These are phyloP conservation scores for Thalassaphorura encarpata DNA, from an alignment of 1,140 invertebrate genomes.

Conservation along the genomic window DNA sequence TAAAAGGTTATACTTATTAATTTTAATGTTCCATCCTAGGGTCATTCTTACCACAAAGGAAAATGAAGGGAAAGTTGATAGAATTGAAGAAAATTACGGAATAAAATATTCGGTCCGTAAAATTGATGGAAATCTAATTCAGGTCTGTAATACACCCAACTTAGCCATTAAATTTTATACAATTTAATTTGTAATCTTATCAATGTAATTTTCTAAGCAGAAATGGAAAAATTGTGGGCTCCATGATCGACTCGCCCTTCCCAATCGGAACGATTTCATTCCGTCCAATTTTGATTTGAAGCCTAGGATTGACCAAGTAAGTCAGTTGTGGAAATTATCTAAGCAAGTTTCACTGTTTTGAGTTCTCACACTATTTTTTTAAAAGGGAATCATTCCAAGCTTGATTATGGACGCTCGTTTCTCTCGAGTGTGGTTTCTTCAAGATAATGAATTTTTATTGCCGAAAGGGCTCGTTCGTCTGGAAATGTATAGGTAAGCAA, in stretches of 20 bases:
- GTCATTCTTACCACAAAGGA: slow-evolving; percentile 60
- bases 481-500: slow-evolving; percentile 60
- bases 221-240: slow-evolving; percentile 56
- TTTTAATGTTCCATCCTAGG: too few relatives aligned
- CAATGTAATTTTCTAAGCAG: slow-evolving; percentile 40
- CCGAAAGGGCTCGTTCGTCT: slow-evolving; percentile 76
- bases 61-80: slow-evolving; percentile 51
- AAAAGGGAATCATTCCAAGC: slow-evolving; percentile 46
- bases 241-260: slow-evolving; percentile 59
- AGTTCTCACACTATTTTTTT: slow-evolving; percentile 17
- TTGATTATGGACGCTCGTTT: slow-evolving; percentile 67
- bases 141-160: background rate
- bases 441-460: slow-evolving; percentile 80
- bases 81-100: slow-evolving; percentile 53
- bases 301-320: slow-evolving; percentile 51
- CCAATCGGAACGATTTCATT: slow-evolving; percentile 82
- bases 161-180: background rate
- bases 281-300: slow-evolving; percentile 71
- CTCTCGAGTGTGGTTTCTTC: slow-evolving; percentile 82
- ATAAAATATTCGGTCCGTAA: background rate
- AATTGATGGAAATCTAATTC: background rate
- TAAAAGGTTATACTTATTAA: background rate
- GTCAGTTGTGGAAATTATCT: slow-evolving; percentile 14
- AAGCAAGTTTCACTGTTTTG: slow-evolving; percentile 19
- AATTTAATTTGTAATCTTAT: too few relatives aligned